Evolutionary conservation across 2,888 invertebrate species (phyloP), one percentile per base, ranked within the genome.

Genomic region (Clanis bilineata): DNA sequence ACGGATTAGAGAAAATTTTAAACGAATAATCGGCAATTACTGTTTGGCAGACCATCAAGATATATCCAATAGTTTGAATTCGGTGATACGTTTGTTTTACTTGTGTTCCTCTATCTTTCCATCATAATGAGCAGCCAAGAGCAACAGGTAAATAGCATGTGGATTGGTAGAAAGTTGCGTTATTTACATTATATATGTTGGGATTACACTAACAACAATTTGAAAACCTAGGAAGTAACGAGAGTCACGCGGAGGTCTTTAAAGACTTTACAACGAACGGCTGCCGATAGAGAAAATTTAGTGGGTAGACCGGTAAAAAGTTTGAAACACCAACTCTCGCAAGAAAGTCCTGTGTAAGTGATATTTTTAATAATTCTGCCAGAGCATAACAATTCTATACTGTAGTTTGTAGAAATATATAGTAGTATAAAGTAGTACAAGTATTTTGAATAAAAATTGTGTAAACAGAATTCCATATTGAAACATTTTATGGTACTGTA

Each of bases 201-300:
- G 39, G 21, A 10, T 56, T 39, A 32, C 21, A 22, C 21, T 59
- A 18, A 32, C 21, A 9, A 15, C 9, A 18, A 25, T 55, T 2
- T 51, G 12, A 36, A 15, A n/a, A 51, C 44, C 4, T 44, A 61
- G 61, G 57, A 51, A n/a, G 6, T 54, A 3, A 54, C 32, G n/a
- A 57, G 41, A 23, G 15, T 70, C 28, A 76, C 92, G 38, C 90
- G 96, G 73, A 95, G 94, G 85, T 95, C 95, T 23, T 90, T 97
- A n/a, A 96, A 95, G 86, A 94, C 95, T 28, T 83, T 97, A 65
- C 96, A 97, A 82, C 94, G 93, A 63, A 92, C 94, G 51, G 95
- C 96, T 38, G 93, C 92, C 55, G 95, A 96, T 75, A 95, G 95
- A 79, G 96, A 97, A 88, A 97, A 96, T 84, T 90, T 96, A 68